Conservation (phyloP, 2,113 vertebrate species). For the Zosterops hypoxanthus region DNA sequence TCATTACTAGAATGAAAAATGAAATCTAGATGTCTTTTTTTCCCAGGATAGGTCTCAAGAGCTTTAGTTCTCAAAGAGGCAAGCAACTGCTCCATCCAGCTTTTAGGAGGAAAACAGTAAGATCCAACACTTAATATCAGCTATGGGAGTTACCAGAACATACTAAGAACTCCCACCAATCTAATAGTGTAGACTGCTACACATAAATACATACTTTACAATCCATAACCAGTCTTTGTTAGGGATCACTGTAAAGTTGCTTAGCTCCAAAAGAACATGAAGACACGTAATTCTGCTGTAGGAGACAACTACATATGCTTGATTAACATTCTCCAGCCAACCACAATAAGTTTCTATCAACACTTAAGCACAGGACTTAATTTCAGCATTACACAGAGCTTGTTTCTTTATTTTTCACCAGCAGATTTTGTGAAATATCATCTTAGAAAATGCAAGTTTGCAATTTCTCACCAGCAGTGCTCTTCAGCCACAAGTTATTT, state of each 20-base stretch:
- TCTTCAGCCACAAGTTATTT: background rate
- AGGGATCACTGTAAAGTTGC: background rate
- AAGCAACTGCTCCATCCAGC: background rate
- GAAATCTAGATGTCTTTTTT: background rate
- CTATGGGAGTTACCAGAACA: background rate
- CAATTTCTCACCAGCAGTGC: background rate
- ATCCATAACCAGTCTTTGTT: background rate
- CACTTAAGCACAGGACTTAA: background rate
- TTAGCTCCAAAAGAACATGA: background rate
- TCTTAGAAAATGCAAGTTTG: background rate
- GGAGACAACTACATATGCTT: background rate
- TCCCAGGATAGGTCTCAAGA: background rate
- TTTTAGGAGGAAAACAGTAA: background rate
- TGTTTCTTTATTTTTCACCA: background rate
- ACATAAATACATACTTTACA: background rate
- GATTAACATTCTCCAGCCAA: background rate
- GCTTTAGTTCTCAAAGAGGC: background rate
- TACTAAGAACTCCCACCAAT: background rate
- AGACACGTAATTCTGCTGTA: background rate
- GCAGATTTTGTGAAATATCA: background rate
- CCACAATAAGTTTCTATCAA: background rate
- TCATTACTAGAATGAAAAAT: background rate
- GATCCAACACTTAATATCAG: background rate
- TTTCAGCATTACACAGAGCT: background rate
- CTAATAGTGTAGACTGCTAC: background rate